phyloP scores from a whole-genome alignment of 2,113 vertebrate genomes.

The Apus apus region DNA sequence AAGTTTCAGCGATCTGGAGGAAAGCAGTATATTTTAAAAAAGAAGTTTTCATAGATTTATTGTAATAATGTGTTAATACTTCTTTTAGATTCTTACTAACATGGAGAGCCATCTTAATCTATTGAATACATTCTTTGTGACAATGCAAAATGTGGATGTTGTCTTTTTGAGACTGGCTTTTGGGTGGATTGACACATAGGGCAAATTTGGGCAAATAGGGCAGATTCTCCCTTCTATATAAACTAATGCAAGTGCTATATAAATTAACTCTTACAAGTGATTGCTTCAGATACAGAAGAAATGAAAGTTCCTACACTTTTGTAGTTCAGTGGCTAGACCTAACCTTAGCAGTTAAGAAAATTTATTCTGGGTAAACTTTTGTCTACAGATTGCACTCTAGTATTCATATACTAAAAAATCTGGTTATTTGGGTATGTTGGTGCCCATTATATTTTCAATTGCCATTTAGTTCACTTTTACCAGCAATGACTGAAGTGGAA shows the following conservation, averaged over 20 bases:
- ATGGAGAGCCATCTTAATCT: not conserved
- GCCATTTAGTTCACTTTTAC: not conserved
- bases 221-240: not conserved
- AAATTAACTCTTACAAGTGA: not conserved
- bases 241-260: not conserved
- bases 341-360: not conserved
- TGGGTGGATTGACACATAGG: not conserved
- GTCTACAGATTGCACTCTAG: not conserved
- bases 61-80: not conserved
- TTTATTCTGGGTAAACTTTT: not conserved
- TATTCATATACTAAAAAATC: not conserved
- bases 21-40: not conserved
- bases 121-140: not conserved
- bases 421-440: not conserved
- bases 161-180: not conserved
- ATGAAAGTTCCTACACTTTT: not conserved
- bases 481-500: not conserved
- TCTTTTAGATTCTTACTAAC: not conserved
- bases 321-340: not conserved
- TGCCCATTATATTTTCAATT: not conserved
- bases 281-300: not conserved
- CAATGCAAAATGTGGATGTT: not conserved
- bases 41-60: not conserved
- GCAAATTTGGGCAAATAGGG: not conserved
- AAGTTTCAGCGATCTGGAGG: not conserved